phyloP scores from a whole-genome alignment of 2,888 invertebrate species.

The Lamproptera curius region DNA sequence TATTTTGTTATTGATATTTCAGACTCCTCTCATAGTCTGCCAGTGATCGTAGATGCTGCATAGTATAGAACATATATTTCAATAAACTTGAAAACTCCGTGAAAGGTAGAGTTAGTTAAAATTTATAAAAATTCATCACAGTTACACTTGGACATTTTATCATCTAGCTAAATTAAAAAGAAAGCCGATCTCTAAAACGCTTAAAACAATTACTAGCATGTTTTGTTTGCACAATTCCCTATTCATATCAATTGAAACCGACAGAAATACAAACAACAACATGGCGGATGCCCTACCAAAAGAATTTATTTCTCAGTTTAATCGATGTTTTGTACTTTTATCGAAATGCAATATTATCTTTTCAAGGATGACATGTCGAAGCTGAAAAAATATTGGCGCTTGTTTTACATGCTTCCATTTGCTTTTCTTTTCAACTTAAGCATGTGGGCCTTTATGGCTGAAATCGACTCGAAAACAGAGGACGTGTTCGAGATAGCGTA shows the following conservation, averaged over 20 bases:
- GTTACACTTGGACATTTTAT: too few species aligned
- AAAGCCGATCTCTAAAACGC: background rate
- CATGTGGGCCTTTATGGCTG: background rate
- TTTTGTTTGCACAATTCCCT: background rate
- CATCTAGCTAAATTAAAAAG: conserved; percentile 1
- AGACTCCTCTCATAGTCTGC: too few species aligned
- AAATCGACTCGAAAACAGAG: background rate
- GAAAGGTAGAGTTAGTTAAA: too few species aligned
- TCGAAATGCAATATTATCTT: conserved; percentile 8
- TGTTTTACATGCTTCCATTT: background rate
- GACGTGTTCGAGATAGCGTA: conserved; percentile 5
- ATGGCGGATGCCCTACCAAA: conserved; percentile 22
- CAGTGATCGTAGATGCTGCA: too few species aligned
- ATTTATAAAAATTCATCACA: too few species aligned
- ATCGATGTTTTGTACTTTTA: conserved; percentile 24
- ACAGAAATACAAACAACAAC: background rate
- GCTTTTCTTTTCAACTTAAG: background rate
- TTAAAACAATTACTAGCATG: too few species aligned
- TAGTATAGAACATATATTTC: too few species aligned
- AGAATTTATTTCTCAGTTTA: conserved; percentile 25
- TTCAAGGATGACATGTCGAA: conserved; percentile 19
- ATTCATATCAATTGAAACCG: background rate
- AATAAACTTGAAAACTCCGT: too few species aligned
- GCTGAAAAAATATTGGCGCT: conserved; percentile 2
- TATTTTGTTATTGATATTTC: too few species aligned